These are phyloP conservation scores for Rhagophthalmus giganteus DNA, from an alignment of 2,888 invertebrate species.

Conservation along the genomic window DNA sequence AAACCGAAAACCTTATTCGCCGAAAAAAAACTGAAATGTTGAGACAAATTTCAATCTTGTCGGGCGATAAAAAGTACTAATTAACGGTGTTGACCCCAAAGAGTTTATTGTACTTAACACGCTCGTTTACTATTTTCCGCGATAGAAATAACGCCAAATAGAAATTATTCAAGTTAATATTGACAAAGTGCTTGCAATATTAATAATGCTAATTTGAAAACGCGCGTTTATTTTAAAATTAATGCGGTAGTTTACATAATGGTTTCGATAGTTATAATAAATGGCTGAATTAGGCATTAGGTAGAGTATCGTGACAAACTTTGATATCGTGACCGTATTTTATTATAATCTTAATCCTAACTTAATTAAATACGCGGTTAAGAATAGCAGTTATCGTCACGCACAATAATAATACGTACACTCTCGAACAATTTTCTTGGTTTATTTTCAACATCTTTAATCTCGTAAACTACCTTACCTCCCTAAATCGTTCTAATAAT, in stretches of 20 bases:
- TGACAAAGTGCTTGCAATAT: slow-evolving; percentile 24
- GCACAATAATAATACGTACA: slow-evolving; percentile 35
- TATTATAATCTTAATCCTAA: slow-evolving; percentile 54
- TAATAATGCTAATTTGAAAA: slow-evolving; percentile 23
- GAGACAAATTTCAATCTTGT: slow-evolving; percentile 16
- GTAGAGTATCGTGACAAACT: slow-evolving; percentile 42
- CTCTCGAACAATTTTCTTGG: slow-evolving; percentile 10
- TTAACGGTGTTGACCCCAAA: slow-evolving; percentile 19
- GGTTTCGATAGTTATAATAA: slow-evolving; percentile 31
- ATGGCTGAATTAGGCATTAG: slow-evolving; percentile 35
- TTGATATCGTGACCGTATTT: slow-evolving; percentile 51
- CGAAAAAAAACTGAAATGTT: not conserved
- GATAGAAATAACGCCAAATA: slow-evolving; percentile 8
- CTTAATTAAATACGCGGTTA: slow-evolving; percentile 53
- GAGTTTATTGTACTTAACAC: slow-evolving; percentile 11
- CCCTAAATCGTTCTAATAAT: too few relatives aligned
- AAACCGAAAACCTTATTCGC: too few relatives aligned
- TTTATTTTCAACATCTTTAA: not conserved
- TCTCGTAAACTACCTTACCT: too few relatives aligned
- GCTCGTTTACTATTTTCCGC: slow-evolving; percentile 10
- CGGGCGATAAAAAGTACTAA: slow-evolving; percentile 15
- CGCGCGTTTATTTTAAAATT: slow-evolving; percentile 27
- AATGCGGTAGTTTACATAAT: slow-evolving; percentile 25
- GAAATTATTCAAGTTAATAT: slow-evolving; percentile 15
- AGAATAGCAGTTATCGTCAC: slow-evolving; percentile 41